Evolutionary conservation across 2,113 vertebrate species (phyloP).

Genomic region (Malurus alboscapulatus): DNA sequence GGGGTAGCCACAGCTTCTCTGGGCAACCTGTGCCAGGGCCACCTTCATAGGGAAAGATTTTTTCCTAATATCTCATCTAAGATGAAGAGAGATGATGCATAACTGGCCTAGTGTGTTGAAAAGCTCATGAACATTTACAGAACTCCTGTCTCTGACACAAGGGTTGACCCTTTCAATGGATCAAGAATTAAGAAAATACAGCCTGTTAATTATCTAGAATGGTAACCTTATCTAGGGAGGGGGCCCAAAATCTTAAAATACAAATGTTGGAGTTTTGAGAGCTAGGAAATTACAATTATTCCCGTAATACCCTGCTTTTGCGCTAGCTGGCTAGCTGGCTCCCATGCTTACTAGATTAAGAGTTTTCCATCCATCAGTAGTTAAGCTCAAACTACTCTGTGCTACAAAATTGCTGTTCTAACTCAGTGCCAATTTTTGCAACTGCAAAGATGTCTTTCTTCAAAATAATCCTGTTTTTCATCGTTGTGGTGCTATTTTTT

Average conservation of each 20-base stretch:
- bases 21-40: neutral
- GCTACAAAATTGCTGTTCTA: constrained; percentile 10
- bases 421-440: neutral
- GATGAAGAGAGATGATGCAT: neutral
- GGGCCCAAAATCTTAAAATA: neutral
- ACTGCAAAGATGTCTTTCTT: neutral
- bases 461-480: constrained; percentile 11
- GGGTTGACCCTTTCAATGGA: neutral
- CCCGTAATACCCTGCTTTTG: neutral
- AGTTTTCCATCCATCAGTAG: neutral
- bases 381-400: neutral
- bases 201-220: neutral
- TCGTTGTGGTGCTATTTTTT: neutral
- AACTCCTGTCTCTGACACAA: neutral
- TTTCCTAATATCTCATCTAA: neutral
- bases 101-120: neutral
- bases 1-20: neutral
- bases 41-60: neutral
- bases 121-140: neutral
- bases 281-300: neutral
- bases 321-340: neutral
- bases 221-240: neutral
- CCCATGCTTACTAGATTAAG: neutral
- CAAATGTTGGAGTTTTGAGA: neutral
- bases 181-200: neutral